Conservation (phyloP, 2,888 invertebrate genomes). For the Neria commutata region DNA sequence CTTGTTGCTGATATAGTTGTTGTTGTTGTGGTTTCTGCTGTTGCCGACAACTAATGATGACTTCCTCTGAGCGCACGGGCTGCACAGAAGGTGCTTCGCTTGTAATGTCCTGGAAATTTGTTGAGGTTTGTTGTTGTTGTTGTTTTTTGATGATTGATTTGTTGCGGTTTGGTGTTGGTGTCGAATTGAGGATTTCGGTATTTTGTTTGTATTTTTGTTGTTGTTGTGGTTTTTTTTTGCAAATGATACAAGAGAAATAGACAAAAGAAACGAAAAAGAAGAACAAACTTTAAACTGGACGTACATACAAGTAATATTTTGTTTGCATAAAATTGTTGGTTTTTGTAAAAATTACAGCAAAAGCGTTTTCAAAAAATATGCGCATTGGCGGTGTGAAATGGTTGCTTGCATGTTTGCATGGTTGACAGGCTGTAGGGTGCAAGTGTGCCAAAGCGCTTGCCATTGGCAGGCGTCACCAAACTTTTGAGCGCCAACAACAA, state of each 20-base stretch:
- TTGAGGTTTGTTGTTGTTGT: constrained; percentile 19
- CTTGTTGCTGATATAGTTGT: constrained; percentile 6
- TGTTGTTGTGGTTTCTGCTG: constrained; percentile 20
- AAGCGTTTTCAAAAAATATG: constrained; percentile 8
- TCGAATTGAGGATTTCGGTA: constrained; percentile 24
- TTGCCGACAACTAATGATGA: constrained; percentile 48
- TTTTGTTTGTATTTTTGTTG: constrained; percentile 18
- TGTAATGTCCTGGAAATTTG: constrained; percentile 48
- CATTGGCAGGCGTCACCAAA: too few relatives aligned
- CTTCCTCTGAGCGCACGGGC: constrained; percentile 46
- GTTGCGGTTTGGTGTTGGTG: constrained; percentile 20
- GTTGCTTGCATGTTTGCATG: background rate
- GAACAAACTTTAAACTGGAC: constrained; percentile 24
- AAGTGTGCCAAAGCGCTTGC: too few relatives aligned
- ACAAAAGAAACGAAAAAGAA: constrained; percentile 44
- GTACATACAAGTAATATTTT: constrained; percentile 1
- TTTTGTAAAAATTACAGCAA: background rate
- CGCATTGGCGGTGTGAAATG: constrained; percentile 1
- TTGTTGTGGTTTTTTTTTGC: constrained; percentile 30
- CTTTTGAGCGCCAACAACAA: too few relatives aligned
- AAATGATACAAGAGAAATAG: constrained; percentile 26
- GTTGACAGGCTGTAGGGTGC: too few relatives aligned
- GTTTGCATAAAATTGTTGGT: background rate
- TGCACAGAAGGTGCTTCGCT: constrained; percentile 41
- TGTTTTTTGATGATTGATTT: constrained; percentile 21